These are phyloP conservation scores for Athetis lepigone DNA, from an alignment of 2,888 invertebrate species.

Conservation along the genomic window DNA sequence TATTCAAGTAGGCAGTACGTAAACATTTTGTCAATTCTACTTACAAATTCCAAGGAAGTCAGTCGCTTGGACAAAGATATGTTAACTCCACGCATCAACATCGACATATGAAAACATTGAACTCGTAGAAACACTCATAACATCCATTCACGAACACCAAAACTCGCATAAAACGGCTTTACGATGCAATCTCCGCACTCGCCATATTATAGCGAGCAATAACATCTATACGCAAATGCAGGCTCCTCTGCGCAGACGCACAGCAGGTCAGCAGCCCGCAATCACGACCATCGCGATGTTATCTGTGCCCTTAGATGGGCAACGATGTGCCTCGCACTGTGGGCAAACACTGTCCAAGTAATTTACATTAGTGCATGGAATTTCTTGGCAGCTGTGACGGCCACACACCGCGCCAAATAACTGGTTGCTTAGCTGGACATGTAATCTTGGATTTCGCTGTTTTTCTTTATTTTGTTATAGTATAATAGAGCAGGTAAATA, in stretches of 20 bases:
- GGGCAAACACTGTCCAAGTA: conserved; percentile 55
- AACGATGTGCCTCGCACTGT: conserved; percentile 53
- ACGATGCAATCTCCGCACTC: conserved; percentile 53
- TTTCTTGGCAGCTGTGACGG: conserved; percentile 39
- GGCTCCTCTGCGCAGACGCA: conserved; percentile 40
- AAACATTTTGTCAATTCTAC: neutral
- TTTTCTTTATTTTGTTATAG: conserved; percentile 41
- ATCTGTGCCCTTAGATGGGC: conserved; percentile 61
- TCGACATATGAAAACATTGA: conserved; percentile 18
- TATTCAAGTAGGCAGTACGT: no score
- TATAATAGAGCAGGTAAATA: conserved; percentile 22
- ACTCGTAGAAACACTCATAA: conserved; percentile 35
- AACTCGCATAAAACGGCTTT: conserved; percentile 51
- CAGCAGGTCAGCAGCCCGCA: conserved; percentile 55
- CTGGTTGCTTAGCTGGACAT: conserved; percentile 44
- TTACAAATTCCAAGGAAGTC: conserved; percentile 1
- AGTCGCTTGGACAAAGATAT: neutral
- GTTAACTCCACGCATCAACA: neutral
- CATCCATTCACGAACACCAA: conserved; percentile 38
- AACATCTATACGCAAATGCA: conserved; percentile 38
- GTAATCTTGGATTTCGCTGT: conserved; percentile 29
- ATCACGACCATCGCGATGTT: conserved; percentile 63
- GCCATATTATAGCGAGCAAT: conserved; percentile 43
- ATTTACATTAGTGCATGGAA: conserved; percentile 61
- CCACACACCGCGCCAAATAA: conserved; percentile 49